These are phyloP conservation scores for Drosophila pegasa DNA, from an alignment of 2,888 invertebrate genomes.

Conservation along the genomic window DNA sequence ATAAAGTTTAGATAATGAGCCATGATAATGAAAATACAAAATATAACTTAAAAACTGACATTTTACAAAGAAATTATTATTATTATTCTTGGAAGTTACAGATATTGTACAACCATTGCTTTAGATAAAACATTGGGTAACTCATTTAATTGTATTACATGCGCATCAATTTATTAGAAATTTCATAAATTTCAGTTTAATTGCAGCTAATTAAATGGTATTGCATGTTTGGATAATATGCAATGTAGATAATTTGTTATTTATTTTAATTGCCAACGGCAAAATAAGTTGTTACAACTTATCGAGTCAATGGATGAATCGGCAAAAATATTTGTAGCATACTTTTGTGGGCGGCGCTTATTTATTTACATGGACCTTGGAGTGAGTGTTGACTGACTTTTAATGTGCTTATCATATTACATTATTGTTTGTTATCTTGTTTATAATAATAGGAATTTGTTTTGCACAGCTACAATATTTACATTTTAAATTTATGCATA, in stretches of 20 bases:
- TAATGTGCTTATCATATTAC: slow-evolving; percentile 53
- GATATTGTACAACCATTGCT: too few relatives aligned
- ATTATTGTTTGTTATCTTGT: slow-evolving; percentile 68
- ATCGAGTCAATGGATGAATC: neutral
- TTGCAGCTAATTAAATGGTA: too few relatives aligned
- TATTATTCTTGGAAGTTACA: too few relatives aligned
- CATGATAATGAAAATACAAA: too few relatives aligned
- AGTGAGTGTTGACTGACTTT: slow-evolving; percentile 38
- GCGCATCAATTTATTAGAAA: too few relatives aligned
- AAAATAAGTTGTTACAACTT: slow-evolving; percentile 2
- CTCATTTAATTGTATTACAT: neutral
- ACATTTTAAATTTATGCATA: slow-evolving; percentile 63
- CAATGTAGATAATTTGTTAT: neutral
- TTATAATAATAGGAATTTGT: slow-evolving; percentile 55
- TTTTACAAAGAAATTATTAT: too few relatives aligned
- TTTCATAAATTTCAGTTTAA: too few relatives aligned
- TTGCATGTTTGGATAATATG: neutral
- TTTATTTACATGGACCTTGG: slow-evolving; percentile 54
- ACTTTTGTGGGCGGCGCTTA: slow-evolving; percentile 1
- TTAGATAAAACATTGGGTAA: neutral
- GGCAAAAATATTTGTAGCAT: neutral
- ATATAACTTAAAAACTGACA: too few relatives aligned
- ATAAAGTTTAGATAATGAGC: too few relatives aligned
- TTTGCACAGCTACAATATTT: slow-evolving; percentile 50
- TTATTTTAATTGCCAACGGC: neutral